Percentiles rank a stretch among this genome's conserved stretches.
Conservation (phyloP, 2,113 vertebrate species). For the Lathamus discolor region DNA sequence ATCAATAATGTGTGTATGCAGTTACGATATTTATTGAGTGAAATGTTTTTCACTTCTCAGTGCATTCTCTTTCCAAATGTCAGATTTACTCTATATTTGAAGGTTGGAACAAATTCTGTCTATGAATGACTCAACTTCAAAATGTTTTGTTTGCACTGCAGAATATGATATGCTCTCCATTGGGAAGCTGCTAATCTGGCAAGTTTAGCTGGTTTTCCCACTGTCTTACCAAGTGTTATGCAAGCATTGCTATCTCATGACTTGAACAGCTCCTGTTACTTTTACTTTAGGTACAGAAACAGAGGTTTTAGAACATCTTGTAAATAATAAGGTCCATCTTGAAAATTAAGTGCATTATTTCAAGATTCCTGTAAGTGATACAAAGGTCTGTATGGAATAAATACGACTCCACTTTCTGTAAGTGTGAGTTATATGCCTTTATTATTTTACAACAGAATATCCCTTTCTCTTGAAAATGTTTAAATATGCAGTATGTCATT, state of each 20-base stretch:
- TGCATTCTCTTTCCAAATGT: not conserved
- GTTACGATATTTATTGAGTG: not conserved
- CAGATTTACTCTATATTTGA: not conserved
- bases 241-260: constrained; percentile 20
- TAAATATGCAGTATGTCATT: not conserved
- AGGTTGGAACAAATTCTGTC: constrained; percentile 9
- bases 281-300: not conserved
- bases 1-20: not conserved
- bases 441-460: not conserved
- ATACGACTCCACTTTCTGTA: not conserved
- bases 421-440: not conserved
- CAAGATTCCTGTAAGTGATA: not conserved
- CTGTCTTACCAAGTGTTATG: constrained; percentile 34
- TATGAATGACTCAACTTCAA: not conserved
- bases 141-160: constrained; percentile 39
- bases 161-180: constrained; percentile 13
- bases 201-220: not conserved
- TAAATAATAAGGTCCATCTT: not conserved
- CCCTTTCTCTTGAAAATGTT: not conserved
- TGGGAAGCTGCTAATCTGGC: constrained; percentile 19
- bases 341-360: not conserved
- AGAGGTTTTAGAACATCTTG: not conserved
- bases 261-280: not conserved
- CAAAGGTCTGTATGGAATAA: not conserved
- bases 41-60: not conserved